A percentile compares a stretch with the other conserved stretches of the same genome.
Evolutionary conservation across 2,797 vertebrate species (phyloP).

Genomic region (Clamator glandarius): DNA sequence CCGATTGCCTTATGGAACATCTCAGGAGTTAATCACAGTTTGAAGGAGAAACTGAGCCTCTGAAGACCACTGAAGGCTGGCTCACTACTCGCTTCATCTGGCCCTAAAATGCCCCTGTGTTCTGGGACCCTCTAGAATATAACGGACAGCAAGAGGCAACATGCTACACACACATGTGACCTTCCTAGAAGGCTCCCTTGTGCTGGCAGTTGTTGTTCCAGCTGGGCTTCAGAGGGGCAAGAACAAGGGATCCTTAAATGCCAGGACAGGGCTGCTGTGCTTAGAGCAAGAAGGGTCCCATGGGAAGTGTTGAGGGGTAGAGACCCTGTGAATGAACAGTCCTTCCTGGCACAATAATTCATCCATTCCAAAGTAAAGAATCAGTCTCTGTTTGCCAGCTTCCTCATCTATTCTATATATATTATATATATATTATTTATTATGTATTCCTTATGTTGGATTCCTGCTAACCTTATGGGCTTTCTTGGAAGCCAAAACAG

Average conservation of each 20-base stretch:
- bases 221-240: neutral
- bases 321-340: neutral
- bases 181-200: neutral
- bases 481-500: neutral
- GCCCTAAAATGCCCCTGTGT: neutral
- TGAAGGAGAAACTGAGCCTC: neutral
- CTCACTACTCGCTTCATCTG: neutral
- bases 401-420: neutral
- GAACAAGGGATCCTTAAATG: neutral
- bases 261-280: neutral
- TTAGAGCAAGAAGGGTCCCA: neutral
- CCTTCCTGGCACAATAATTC: rapidly evolving
- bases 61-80: neutral
- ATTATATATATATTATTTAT: too few species aligned
- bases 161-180: neutral
- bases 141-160: neutral
- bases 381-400: neutral
- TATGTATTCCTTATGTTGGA: neutral
- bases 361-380: neutral
- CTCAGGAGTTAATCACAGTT: neutral
- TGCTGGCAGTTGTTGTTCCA: neutral
- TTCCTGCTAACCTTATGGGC: neutral
- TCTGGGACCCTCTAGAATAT: neutral
- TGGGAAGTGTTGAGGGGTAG: neutral
- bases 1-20: neutral